These are phyloP conservation scores for Myopa tessellatipennis DNA, from an alignment of 2,888 invertebrate species.

Conservation along the genomic window DNA sequence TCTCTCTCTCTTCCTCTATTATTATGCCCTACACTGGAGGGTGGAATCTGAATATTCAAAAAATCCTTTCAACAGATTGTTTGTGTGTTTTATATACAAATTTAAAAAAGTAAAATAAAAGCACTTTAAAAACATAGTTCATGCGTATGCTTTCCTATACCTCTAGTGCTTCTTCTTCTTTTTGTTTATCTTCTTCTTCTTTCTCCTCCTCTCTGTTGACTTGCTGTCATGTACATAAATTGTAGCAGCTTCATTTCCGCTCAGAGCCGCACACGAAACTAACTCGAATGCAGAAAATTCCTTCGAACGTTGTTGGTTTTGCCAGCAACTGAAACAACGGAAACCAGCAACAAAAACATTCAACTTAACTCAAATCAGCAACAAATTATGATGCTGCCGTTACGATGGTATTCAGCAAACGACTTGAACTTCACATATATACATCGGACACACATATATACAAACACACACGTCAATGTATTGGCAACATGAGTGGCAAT, in stretches of 20 bases:
- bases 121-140: no score
- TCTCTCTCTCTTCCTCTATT: no score
- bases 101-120: no score
- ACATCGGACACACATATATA: background rate
- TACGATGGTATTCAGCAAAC: background rate
- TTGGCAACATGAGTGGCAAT: constrained; percentile 18
- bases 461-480: background rate
- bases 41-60: no score
- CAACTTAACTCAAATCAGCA: background rate
- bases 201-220: background rate
- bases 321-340: background rate
- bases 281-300: constrained; percentile 14
- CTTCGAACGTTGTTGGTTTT: background rate
- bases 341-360: background rate
- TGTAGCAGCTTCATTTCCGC: constrained; percentile 2
- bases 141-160: no score
- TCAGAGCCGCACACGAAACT: constrained; percentile 9
- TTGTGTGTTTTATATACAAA: no score
- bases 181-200: background rate
- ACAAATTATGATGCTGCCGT: background rate
- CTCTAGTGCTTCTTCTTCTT: no score
- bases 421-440: background rate
- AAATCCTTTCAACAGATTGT: no score
- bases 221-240: background rate
- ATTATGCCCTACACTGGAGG: no score